Evolutionary conservation across 2,113 vertebrate species (phyloP).

Genomic region (Entomyzon cyanotis): DNA sequence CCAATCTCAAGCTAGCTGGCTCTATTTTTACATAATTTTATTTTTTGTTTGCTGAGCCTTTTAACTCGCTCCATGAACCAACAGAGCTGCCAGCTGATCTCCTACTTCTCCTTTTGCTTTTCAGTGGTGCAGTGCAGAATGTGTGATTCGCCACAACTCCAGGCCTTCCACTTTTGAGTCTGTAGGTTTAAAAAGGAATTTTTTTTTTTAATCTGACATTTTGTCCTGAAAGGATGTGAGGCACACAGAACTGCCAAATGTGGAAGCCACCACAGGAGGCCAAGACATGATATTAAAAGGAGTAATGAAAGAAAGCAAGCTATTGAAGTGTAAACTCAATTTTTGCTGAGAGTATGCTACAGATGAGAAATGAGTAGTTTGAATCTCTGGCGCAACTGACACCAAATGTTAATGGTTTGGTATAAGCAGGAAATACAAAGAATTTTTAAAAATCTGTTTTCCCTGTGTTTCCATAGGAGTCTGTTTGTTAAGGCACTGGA

Average conservation of each 20-base stretch:
- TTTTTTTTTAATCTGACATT: constrained; percentile 20
- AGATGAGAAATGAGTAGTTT: constrained; percentile 36
- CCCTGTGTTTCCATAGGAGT: not conserved
- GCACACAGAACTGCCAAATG: not conserved
- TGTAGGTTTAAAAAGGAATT: constrained; percentile 12
- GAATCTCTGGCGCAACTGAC: not conserved
- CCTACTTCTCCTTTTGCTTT: not conserved
- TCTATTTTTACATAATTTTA: constrained; percentile 21
- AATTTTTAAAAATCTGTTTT: not conserved
- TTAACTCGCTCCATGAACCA: not conserved
- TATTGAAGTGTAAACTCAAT: constrained; percentile 40
- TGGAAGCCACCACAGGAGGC: constrained; percentile 43
- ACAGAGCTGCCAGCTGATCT: constrained; percentile 21
- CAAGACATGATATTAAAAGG: constrained; percentile 43
- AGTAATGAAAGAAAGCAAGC: constrained; percentile 58
- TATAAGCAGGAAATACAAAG: not conserved
- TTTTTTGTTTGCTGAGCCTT: constrained; percentile 39
- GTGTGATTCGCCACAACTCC: not conserved
- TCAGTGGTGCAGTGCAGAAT: not conserved
- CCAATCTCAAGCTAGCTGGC: constrained; percentile 19
- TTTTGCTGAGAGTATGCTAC: constrained; percentile 28
- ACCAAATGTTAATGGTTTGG: constrained; percentile 24
- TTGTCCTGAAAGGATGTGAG: constrained; percentile 43
- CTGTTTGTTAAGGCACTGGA: not conserved
- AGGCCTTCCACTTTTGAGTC: constrained; percentile 9